A percentile compares a stretch with the other conserved stretches of the same genome.
phyloP scores from a whole-genome alignment of 2,888 invertebrate genomes.

The Clitarchus hookeri region DNA sequence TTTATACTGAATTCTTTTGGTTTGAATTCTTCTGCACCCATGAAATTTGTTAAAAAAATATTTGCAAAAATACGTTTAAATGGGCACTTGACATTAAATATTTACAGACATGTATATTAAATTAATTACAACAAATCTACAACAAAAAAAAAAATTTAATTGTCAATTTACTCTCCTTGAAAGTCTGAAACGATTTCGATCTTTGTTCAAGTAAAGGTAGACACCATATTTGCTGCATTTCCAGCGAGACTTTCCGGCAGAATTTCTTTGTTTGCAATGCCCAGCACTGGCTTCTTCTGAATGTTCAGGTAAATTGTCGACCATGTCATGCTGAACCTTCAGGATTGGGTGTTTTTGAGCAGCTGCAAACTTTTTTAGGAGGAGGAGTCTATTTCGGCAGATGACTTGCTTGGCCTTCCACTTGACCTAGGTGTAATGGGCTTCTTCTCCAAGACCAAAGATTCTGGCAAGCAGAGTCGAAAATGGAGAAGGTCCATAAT shows the following conservation, averaged over 20 bases:
- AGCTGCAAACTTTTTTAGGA: background rate
- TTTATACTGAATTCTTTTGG: background rate
- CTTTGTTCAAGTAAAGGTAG: background rate
- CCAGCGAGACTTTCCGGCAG: background rate
- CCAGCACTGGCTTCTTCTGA: background rate
- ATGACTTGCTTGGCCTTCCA: conserved; percentile 2
- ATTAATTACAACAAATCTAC: background rate
- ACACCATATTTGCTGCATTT: background rate
- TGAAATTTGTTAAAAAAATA: background rate
- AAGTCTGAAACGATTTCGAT: background rate
- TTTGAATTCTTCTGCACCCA: background rate
- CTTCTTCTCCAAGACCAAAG: background rate
- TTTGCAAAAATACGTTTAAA: background rate
- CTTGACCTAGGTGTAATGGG: background rate
- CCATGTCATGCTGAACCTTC: background rate
- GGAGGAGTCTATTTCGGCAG: background rate
- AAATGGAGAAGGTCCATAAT: background rate
- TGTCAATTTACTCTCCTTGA: background rate
- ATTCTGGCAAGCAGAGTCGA: background rate
- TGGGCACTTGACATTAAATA: background rate
- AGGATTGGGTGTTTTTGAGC: background rate
- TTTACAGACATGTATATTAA: too few species aligned
- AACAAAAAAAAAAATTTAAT: background rate
- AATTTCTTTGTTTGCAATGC: background rate
- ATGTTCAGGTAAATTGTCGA: background rate